Conservation (phyloP, 2,888 invertebrate genomes). For the Pandemis cinnamomeana region DNA sequence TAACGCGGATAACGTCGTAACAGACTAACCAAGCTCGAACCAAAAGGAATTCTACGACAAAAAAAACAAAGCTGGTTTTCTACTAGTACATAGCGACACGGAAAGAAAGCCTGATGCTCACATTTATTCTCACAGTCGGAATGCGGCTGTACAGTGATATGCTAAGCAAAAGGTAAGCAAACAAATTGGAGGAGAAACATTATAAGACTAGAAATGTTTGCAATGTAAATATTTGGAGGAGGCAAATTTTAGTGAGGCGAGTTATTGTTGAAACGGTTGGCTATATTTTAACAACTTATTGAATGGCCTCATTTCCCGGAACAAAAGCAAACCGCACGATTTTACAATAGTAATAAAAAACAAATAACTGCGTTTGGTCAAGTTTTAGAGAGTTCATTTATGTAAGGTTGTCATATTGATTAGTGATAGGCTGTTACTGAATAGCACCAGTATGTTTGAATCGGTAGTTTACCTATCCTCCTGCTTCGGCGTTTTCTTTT, state of each 20-base stretch:
- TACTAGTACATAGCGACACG: background rate
- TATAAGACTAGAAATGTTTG: slow-evolving; percentile 60
- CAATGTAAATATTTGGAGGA: slow-evolving; percentile 40
- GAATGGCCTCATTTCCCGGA: background rate
- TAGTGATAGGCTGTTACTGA: no score
- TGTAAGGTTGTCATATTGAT: no score
- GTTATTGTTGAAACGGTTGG: slow-evolving; percentile 20
- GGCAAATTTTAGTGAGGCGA: slow-evolving; percentile 16
- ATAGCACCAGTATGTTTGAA: no score
- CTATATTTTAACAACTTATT: slow-evolving; percentile 6
- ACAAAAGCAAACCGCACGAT: no score
- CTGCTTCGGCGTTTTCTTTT: no score
- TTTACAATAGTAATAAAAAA: no score
- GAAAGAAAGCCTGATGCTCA: slow-evolving; percentile 68
- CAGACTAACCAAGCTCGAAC: slow-evolving; percentile 21
- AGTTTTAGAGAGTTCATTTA: no score
- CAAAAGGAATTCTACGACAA: slow-evolving; percentile 35
- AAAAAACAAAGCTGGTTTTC: slow-evolving; percentile 38
- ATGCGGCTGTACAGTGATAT: slow-evolving; percentile 77
- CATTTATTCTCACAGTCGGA: slow-evolving; percentile 71
- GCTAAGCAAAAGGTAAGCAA: slow-evolving; percentile 79
- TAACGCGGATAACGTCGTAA: slow-evolving; percentile 9
- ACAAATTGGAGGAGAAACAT: slow-evolving; percentile 74
- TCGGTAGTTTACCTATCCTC: no score
- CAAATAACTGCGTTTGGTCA: no score